These are phyloP conservation scores for Prunella himalayana DNA, from an alignment of 2,113 vertebrate genomes.

Conservation along the genomic window DNA sequence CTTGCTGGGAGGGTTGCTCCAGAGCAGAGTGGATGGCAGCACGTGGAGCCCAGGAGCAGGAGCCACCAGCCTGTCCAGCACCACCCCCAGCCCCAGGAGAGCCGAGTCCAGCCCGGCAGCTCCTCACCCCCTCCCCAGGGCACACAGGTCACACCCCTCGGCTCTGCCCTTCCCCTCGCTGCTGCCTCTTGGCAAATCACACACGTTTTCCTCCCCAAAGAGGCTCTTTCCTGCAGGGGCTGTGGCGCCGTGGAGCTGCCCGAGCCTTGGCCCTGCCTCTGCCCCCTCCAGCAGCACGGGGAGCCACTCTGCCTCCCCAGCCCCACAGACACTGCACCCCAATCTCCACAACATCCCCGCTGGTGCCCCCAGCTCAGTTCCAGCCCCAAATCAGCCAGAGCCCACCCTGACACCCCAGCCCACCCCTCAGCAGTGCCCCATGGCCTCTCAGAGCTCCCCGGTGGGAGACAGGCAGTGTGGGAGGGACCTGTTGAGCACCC, in stretches of 20 bases:
- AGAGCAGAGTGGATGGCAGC: background rate
- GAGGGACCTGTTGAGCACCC: background rate
- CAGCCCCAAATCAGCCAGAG: background rate
- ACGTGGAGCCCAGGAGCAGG: background rate
- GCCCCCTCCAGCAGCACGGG: background rate
- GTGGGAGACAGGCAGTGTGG: fast-evolving
- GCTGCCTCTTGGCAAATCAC: background rate
- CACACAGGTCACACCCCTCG: fast-evolving
- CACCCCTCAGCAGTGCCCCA: fast-evolving
- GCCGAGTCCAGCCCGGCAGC: background rate
- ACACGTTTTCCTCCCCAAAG: background rate
- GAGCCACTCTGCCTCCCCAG: background rate
- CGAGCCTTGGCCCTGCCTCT: background rate
- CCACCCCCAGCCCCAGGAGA: fast-evolving
- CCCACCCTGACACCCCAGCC: background rate
- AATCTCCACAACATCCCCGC: background rate
- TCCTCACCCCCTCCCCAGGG: background rate
- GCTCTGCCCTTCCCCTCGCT: background rate
- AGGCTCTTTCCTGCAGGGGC: background rate
- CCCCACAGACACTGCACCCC: fast-evolving
- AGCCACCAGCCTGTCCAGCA: background rate
- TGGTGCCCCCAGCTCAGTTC: fast-evolving
- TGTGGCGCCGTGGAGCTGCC: background rate
- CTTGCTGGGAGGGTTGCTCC: fast-evolving
- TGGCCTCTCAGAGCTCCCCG: background rate